Evolutionary conservation across 2,797 vertebrate genomes (phyloP).

Genomic region (Tinamus major): DNA sequence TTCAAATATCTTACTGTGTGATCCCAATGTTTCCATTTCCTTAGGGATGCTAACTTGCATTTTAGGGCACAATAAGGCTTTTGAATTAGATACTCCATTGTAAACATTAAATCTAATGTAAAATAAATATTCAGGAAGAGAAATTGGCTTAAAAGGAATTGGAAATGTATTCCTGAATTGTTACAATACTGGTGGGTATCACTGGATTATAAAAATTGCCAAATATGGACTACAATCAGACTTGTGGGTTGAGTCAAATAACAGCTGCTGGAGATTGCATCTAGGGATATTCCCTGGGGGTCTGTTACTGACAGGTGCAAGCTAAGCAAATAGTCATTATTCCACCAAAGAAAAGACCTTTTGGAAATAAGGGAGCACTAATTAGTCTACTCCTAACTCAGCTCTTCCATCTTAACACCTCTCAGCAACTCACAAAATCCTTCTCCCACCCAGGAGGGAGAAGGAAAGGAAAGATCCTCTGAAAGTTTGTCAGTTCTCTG

Average conservation of each 20-base stretch:
- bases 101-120: not conserved
- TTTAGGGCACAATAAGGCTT: not conserved
- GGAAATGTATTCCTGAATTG: not conserved
- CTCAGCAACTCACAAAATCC: not conserved
- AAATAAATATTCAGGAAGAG: not conserved
- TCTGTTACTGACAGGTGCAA: not conserved
- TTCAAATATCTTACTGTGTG: not conserved
- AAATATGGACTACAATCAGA: not conserved
- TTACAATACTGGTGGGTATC: not conserved
- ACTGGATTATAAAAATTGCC: not conserved
- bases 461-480: not conserved
- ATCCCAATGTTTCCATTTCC: not conserved
- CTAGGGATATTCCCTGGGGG: not conserved
- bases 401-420: not conserved
- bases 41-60: not conserved
- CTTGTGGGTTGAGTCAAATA: not conserved
- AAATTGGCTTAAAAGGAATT: not conserved
- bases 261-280: not conserved
- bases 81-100: not conserved
- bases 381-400: not conserved
- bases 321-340: not conserved
- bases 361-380: not conserved
- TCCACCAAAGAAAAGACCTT: not conserved
- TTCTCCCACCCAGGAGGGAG: not conserved
- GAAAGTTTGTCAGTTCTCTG: not conserved